Percentiles rank a stretch among this genome's conserved stretches.
phyloP scores from a whole-genome alignment of 2,113 vertebrate species.

The Shinisaurus crocodilurus region DNA sequence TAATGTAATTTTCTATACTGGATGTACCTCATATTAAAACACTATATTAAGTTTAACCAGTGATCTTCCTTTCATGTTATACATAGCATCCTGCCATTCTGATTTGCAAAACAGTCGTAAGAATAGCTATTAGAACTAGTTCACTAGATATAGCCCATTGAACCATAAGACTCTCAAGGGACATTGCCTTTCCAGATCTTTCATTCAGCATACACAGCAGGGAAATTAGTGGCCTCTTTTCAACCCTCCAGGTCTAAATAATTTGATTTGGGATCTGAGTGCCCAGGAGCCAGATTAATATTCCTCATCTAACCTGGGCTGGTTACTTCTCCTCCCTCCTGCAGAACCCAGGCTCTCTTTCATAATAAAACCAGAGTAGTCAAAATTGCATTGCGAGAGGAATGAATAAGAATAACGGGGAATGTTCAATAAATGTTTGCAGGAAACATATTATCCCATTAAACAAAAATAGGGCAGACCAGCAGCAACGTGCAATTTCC shows the following conservation, averaged over 20 bases:
- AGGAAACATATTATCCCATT: neutral
- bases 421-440: neutral
- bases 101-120: neutral
- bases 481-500: neutral
- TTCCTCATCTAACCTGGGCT: neutral
- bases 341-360: neutral
- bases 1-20: neutral
- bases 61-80: neutral
- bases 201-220: neutral
- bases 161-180: neutral
- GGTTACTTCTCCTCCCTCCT: neutral
- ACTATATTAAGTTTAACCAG: neutral
- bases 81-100: neutral
- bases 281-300: neutral
- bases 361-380: neutral
- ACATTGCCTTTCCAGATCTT: neutral
- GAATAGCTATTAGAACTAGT: neutral
- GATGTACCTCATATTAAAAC: neutral
- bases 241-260: neutral
- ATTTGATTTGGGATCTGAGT: neutral
- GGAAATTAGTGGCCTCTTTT: neutral
- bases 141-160: neutral
- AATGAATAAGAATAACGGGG: neutral
- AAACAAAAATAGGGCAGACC: accelerated
- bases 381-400: neutral